Conservation (phyloP, 23 tunicate species). For the Halocynthia roretzi region DNA sequence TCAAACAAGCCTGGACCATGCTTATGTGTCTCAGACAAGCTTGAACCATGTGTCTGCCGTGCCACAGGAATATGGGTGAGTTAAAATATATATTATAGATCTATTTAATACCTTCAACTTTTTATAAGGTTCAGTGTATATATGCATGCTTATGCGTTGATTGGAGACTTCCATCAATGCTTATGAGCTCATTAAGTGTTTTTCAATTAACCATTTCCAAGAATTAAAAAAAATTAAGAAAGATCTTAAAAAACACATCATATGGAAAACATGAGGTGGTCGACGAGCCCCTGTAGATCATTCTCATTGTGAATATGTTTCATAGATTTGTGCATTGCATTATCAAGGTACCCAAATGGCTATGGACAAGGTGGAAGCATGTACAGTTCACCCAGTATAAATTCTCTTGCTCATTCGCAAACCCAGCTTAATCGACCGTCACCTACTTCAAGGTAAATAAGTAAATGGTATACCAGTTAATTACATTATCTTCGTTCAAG, state of each 20-base stretch:
- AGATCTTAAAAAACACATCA: too few relatives aligned
- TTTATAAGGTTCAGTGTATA: too few relatives aligned
- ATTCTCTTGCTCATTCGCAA: conserved; percentile 74
- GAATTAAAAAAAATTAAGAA: too few relatives aligned
- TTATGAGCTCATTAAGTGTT: too few relatives aligned
- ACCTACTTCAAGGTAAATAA: conserved; percentile 66
- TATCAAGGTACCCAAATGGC: conserved; percentile 57
- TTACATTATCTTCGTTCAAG: neutral
- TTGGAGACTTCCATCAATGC: too few relatives aligned
- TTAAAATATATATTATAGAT: neutral
- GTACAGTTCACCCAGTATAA: conserved; percentile 85
- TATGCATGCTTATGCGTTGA: too few relatives aligned
- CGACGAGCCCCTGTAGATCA: too few relatives aligned
- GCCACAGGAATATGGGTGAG: conserved; percentile 48
- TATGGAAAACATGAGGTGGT: too few relatives aligned
- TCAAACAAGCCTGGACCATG: conserved; percentile 71
- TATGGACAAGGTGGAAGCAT: conserved; percentile 67
- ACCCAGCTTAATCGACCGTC: conserved; percentile 54
- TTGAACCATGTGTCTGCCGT: conserved; percentile 41
- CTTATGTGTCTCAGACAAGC: conserved; percentile 79
- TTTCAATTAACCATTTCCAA: too few relatives aligned
- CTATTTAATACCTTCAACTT: too few relatives aligned
- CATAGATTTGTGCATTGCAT: neutral
- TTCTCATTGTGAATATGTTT: neutral
- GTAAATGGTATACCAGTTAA: neutral